Evolutionary conservation across 2,113 vertebrate species (phyloP), one percentile per base, ranked within the genome.

Genomic region (Urocynchramus pylzowi): DNA sequence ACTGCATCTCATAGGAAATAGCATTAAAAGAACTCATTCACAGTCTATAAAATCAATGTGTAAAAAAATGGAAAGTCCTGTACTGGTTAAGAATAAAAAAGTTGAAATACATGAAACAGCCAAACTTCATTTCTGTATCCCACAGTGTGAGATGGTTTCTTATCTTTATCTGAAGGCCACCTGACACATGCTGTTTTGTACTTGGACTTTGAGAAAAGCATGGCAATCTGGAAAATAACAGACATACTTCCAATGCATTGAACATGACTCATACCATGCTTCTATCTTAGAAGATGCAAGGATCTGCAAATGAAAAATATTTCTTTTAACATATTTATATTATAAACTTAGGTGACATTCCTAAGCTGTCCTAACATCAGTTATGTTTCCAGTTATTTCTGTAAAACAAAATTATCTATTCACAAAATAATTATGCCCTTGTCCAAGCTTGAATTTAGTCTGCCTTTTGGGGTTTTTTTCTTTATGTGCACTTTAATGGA

Each of bases 321-420:
- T 94, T 93, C 21, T 93, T 97, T 94, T 87, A 94, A 89, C 82
- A 74, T 75, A 84, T 94, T 92, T 91, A 39, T 87, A 88, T 69
- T 44, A 79, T 23, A 23, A 53, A 64, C 6, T 23, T 44, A 35
- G 31, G 11, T 35, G 95, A 71, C 19, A 42, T 77, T 59, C 68
- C 16, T 44, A 89, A 96, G 67, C 28, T 92, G 30, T 52, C 84
- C 75, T 53, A 95, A 80, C 11, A 70, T 82, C 79, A 92, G 70
- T 87, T 87, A 80, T 45, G 92, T 89, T 92, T 84, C 71, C 37
- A 85, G 52, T 31, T 84, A 54, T 80, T 59, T 82, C 85, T 94
- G 75, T 82, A 94, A 68, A 93, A 50, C 9, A 69, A 94, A 83
- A n/a, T 26, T 23, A 31, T 85, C 37, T 71, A 8, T 61, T 89